Percentiles rank a stretch among this genome's conserved stretches.
Conservation (phyloP, 53 echinoderm and acorn worm genomes). For the Crossaster papposus region DNA sequence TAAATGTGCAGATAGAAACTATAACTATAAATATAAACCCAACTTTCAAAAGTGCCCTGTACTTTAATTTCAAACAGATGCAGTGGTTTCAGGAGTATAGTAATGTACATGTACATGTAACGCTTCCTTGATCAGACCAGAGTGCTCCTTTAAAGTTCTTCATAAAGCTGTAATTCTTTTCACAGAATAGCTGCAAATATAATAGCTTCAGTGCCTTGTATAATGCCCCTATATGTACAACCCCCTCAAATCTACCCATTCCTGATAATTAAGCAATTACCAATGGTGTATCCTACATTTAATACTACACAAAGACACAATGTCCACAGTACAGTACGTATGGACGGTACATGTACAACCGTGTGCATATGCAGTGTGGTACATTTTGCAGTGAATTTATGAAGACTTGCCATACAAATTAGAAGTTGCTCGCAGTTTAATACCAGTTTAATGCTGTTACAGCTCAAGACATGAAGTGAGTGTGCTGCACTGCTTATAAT, state of each 20-base stretch:
- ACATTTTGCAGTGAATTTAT: not conserved
- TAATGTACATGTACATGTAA: too few species aligned
- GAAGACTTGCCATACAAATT: not conserved
- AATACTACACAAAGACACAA: too few species aligned
- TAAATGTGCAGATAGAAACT: not conserved
- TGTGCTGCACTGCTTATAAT: too few species aligned
- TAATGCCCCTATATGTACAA: too few species aligned
- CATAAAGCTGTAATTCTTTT: not conserved
- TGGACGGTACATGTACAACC: too few species aligned
- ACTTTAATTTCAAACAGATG: not conserved
- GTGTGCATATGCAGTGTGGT: not conserved
- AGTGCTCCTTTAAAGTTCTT: not conserved
- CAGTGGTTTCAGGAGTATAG: not conserved
- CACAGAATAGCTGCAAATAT: not conserved
- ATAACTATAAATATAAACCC: not conserved
- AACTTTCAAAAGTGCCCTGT: not conserved
- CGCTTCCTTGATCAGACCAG: not conserved
- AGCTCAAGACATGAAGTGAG: too few species aligned
- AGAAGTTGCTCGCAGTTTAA: too few species aligned
- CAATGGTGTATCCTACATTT: too few species aligned
- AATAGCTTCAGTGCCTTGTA: not conserved
- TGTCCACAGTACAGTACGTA: too few species aligned
- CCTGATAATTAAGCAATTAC: too few species aligned
- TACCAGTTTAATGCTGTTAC: too few species aligned
- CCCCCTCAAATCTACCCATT: too few species aligned